A percentile compares a stretch with the other conserved stretches of the same genome.
These are phyloP conservation scores for Zaprionus vittiger DNA, from an alignment of 1,140 invertebrate species.

Conservation along the genomic window DNA sequence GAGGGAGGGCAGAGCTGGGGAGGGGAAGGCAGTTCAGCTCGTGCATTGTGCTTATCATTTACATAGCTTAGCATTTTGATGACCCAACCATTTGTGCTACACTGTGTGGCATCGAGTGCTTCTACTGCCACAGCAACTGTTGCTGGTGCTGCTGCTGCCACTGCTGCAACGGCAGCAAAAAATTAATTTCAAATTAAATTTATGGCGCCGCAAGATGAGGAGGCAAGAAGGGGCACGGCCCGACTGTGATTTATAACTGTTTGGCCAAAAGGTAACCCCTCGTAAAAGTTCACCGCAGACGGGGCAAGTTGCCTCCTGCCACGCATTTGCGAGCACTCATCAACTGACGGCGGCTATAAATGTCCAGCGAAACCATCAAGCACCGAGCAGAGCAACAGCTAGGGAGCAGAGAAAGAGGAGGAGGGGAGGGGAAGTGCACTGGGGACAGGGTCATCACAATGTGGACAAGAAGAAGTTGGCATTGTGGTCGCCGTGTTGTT, in stretches of 20 bases:
- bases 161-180: constrained; percentile 54
- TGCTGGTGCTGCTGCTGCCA: neutral
- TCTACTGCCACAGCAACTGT: constrained; percentile 17
- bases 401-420: neutral
- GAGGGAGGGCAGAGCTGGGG: neutral
- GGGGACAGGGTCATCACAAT: neutral
- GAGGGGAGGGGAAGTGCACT: neutral
- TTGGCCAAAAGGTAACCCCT: constrained; percentile 49
- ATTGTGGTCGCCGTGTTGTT: constrained; percentile 59
- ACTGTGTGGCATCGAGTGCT: constrained; percentile 43
- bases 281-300: constrained; percentile 50
- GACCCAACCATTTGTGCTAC: constrained; percentile 65
- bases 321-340: constrained; percentile 76
- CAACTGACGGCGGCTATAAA: constrained; percentile 65
- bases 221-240: constrained; percentile 59
- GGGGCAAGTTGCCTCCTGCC: constrained; percentile 15
- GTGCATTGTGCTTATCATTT: constrained; percentile 76
- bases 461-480: constrained; percentile 1
- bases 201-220: constrained; percentile 74
- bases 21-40: constrained; percentile 32
- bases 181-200: constrained; percentile 84
- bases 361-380: constrained; percentile 58
- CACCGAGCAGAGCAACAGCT: constrained; percentile 15
- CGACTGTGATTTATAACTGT: constrained; percentile 55
- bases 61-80: constrained; percentile 82